Conservation (phyloP, 2,797 vertebrate genomes). For the Chaetodon trifasciatus region DNA sequence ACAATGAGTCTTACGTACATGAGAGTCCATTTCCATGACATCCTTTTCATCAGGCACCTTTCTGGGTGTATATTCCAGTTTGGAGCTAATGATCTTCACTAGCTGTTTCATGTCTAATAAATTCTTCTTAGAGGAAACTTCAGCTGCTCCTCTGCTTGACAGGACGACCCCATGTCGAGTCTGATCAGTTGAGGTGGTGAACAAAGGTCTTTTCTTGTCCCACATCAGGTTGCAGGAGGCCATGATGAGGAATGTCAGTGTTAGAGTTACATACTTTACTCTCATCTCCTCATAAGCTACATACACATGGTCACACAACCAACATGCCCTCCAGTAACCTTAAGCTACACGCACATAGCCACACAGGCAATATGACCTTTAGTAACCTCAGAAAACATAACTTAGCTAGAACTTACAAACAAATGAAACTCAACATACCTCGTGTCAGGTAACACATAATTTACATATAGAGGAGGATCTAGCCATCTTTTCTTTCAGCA, state of each 20-base stretch:
- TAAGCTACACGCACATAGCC: no score
- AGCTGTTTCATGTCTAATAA: conserved; percentile 84
- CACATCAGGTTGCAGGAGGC: conserved; percentile 91
- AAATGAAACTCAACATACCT: no score
- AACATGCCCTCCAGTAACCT: no score
- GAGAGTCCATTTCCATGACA: conserved; percentile 86
- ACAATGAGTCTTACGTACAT: conserved; percentile 85
- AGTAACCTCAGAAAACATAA: no score
- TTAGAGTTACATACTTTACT: no score
- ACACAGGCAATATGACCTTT: no score
- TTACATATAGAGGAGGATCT: no score
- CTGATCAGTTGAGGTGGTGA: conserved; percentile 85
- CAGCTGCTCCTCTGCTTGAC: conserved; percentile 67
- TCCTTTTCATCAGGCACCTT: conserved; percentile 87
- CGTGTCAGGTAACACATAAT: no score
- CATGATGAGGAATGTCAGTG: conserved; percentile 89
- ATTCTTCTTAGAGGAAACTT: conserved; percentile 79
- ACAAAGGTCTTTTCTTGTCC: conserved; percentile 86
- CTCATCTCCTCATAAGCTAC: no score
- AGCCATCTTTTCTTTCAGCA: no score
- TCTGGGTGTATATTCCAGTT: conserved; percentile 87
- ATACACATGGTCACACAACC: no score
- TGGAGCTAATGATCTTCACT: conserved; percentile 84
- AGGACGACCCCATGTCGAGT: conserved; percentile 78
- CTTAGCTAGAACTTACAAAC: no score